phyloP scores from a whole-genome alignment of 2,113 vertebrate species.

The Rynchops niger region DNA sequence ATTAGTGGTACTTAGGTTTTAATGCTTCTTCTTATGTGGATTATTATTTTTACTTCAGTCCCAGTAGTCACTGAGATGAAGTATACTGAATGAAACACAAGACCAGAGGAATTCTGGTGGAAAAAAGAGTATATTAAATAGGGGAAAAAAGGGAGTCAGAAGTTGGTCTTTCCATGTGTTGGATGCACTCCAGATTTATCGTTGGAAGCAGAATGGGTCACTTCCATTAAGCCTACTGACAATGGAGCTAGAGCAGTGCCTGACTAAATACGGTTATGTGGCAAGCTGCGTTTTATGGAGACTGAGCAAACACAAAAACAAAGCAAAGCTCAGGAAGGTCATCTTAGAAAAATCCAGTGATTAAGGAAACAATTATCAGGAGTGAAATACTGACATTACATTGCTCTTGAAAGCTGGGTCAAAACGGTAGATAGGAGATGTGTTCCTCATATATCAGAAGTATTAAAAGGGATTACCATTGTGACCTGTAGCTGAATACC shows the following conservation, averaged over 20 bases:
- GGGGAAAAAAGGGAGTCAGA: fast-evolving
- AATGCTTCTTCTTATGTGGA: background rate
- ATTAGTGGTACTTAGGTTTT: background rate
- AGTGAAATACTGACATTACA: background rate
- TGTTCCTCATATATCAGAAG: background rate
- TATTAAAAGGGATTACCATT: background rate
- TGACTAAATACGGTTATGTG: background rate
- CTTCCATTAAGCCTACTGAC: background rate
- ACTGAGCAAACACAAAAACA: background rate
- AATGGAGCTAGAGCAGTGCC: background rate
- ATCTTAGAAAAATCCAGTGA: background rate
- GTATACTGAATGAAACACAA: background rate
- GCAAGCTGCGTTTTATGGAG: background rate
- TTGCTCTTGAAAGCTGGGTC: constrained; percentile 28
- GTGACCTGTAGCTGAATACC: background rate
- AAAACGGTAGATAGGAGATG: background rate
- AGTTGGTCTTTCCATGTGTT: background rate
- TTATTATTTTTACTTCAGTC: background rate
- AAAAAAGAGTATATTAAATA: background rate
- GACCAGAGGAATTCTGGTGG: background rate
- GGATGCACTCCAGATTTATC: background rate
- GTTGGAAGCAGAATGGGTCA: background rate
- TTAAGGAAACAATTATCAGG: background rate
- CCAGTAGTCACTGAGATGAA: background rate
- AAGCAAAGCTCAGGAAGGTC: background rate